Base-by-base conservation (phyloP, 2,797 vertebrate genomes). In the Choloepus didactylus region DNA sequence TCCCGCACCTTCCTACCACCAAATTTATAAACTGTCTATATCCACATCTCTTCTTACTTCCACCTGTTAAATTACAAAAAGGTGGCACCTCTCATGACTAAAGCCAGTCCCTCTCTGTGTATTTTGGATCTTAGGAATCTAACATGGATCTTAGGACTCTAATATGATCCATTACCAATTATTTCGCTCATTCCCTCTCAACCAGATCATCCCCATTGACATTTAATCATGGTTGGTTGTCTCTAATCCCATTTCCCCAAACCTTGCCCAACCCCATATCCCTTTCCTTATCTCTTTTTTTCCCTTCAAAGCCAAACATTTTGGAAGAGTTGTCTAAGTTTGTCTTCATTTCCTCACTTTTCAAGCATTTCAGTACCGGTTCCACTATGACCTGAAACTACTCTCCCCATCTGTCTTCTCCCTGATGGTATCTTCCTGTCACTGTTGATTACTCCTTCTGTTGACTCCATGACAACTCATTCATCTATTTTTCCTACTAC, bases 51-150 rank as follows among this genome's bases (percentile, higher is more conserved):
- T 31, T 83, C 72, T 92, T 23, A 23, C 25, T 77, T 35, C n/a
- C 62, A 64, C 56, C 31, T 77, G 38, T 91, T 75, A 72, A 94
- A 84, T 95, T 59, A 73, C 25, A 86, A 79, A 72, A 88, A 29
- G 29, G n/a, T 51, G 64, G 51, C 75, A 44, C 6, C 51, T 12
- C 51, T 9, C 75, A 46, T 59, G 79, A 80, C 75, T 67, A 59
- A 83, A 91, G 72, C 14, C 21, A 64, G 4, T 83, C 18, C 25
- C 12, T 87, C 81, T 23, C 25, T 11, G 5, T 59, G 27, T 82
- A 90, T 88, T 95, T 95, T 82, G 72, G 46, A 79, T 70, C 66
- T 35, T 83, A 19, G 54, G 56, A 54, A 4, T 54, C 3, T 54
- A 54, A 16, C 18, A 16, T 54, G 54, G 54, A 54, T 62, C 72